Evolutionary conservation across 1,140 invertebrate genomes (phyloP).

Genomic region (Delia radicum): DNA sequence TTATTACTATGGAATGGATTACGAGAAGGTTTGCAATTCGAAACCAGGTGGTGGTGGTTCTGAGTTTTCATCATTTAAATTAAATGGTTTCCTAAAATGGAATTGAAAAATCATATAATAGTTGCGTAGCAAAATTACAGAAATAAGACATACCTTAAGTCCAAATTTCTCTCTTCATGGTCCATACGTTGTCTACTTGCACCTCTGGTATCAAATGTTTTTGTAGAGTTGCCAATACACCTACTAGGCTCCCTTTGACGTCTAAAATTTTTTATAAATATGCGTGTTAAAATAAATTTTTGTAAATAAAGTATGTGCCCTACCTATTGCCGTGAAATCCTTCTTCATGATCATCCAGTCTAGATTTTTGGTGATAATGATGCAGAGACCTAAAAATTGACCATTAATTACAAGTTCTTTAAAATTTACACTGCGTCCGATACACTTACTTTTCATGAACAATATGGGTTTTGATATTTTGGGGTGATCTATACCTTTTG

Average conservation of each 20-base stretch:
- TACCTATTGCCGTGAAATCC: not conserved
- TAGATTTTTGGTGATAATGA: not conserved
- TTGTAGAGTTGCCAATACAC: not conserved
- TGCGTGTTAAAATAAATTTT: not conserved
- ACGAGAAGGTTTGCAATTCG: constrained; percentile 37
- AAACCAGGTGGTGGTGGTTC: constrained; percentile 60
- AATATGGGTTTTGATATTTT: constrained; percentile 2
- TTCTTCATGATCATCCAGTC: not conserved
- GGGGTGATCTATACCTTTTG: constrained; percentile 25
- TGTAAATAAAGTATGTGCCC: not conserved
- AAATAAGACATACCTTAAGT: not conserved
- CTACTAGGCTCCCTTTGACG: not conserved
- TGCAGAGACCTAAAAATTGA: not conserved
- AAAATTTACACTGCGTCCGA: not conserved
- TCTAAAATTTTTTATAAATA: not conserved
- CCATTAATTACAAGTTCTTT: not conserved
- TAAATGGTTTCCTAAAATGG: not conserved
- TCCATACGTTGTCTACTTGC: not conserved
- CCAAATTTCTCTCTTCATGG: constrained; percentile 9
- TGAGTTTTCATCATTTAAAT: constrained; percentile 42
- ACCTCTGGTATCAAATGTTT: not conserved
- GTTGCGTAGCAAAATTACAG: not conserved
- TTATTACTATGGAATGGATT: constrained; percentile 18
- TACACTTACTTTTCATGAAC: constrained; percentile 26
- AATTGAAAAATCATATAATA: not conserved